Conservation (phyloP, 1,140 invertebrate genomes). For the Drosophila mayri region DNA sequence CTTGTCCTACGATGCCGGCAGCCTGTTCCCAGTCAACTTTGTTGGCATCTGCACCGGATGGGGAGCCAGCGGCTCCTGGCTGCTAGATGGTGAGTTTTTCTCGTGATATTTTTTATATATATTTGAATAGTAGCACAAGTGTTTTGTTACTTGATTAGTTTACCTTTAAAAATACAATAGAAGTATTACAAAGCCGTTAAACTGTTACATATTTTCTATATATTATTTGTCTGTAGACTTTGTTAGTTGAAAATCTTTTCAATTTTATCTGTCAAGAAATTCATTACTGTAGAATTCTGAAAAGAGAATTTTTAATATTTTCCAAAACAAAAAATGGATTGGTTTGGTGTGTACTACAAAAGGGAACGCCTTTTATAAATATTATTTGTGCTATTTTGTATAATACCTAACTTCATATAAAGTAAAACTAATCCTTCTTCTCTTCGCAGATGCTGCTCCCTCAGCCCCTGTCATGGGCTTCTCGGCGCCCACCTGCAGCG, state of each 20-base stretch:
- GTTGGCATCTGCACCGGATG: constrained; percentile 94
- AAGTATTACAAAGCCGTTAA: too few relatives aligned
- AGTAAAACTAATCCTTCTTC: neutral
- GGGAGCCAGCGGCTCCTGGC: constrained; percentile 93
- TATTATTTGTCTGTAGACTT: neutral
- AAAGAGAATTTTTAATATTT: neutral
- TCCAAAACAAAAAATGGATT: neutral
- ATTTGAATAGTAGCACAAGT: constrained; percentile 6
- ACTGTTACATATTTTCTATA: neutral
- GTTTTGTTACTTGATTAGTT: constrained; percentile 12
- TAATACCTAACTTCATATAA: neutral
- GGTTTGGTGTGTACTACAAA: neutral
- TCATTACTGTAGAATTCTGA: neutral
- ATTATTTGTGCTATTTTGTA: neutral
- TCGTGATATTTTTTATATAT: neutral
- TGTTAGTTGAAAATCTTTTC: neutral
- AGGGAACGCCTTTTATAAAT: neutral
- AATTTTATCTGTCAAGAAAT: neutral
- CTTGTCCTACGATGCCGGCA: constrained; percentile 89
- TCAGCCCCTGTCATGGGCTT: constrained; percentile 70
- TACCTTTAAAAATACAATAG: neutral
- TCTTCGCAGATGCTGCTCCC: constrained; percentile 47
- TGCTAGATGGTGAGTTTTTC: constrained; percentile 89
- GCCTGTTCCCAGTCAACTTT: constrained; percentile 89
- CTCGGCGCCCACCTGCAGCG: constrained; percentile 56